These are phyloP conservation scores for Siniperca undulata DNA, from an alignment of 2,797 vertebrate species.

Conservation along the genomic window DNA sequence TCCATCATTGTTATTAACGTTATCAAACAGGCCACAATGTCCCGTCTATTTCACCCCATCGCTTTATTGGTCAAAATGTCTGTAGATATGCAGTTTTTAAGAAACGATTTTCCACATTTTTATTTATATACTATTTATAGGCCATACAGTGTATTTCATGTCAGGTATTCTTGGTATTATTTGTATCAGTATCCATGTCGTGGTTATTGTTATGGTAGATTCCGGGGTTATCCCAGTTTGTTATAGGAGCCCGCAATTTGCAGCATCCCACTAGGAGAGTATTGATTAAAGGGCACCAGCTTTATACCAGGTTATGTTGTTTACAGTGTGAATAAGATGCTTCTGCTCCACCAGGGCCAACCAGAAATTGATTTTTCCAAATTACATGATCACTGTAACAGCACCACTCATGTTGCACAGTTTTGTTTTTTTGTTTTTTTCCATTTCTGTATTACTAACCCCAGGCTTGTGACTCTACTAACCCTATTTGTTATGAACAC, in stretches of 20 bases:
- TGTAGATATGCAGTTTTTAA: neutral
- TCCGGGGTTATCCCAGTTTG: slow-evolving; percentile 52
- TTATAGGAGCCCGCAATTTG: slow-evolving; percentile 61
- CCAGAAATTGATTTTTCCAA: slow-evolving; percentile 55
- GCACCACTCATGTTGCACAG: slow-evolving; percentile 16
- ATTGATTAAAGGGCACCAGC: slow-evolving; percentile 67
- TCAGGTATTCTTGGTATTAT: neutral
- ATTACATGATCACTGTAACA: slow-evolving; percentile 32
- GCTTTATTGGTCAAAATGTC: neutral
- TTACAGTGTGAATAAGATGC: slow-evolving; percentile 44
- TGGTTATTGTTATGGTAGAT: slow-evolving; percentile 43
- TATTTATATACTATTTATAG: neutral
- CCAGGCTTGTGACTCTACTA: slow-evolving; percentile 12
- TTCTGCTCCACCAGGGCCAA: slow-evolving; percentile 35
- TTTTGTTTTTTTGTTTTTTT: too few relatives aligned
- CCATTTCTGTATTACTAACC: neutral
- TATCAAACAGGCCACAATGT: slow-evolving; percentile 43
- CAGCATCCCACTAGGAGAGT: slow-evolving; percentile 42
- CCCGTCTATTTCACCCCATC: slow-evolving; percentile 23
- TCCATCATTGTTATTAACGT: slow-evolving; percentile 69
- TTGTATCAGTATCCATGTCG: slow-evolving; percentile 5
- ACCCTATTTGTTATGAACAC: slow-evolving; percentile 13
- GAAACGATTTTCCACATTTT: neutral
- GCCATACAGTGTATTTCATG: neutral
- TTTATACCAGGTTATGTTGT: slow-evolving; percentile 61